phyloP scores from a whole-genome alignment of 2,113 vertebrate genomes.

The Hassar affinis region DNA sequence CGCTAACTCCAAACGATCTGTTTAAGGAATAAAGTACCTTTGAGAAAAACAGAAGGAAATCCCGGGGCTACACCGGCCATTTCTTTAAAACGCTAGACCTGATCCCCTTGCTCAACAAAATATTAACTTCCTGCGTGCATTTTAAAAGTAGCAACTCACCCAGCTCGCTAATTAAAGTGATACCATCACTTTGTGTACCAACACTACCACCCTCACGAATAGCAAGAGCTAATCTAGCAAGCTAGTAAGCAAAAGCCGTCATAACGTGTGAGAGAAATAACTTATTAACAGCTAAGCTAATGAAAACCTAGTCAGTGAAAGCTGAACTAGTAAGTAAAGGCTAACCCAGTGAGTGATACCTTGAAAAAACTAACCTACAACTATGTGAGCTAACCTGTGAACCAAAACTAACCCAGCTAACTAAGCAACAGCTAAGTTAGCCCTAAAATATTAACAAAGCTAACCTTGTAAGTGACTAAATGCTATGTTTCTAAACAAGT shows the following conservation, averaged over 20 bases:
- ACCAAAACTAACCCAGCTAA: background rate
- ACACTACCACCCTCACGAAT: background rate
- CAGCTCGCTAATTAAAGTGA: background rate
- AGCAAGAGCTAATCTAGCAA: background rate
- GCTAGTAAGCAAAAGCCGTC: background rate
- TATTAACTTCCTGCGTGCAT: background rate
- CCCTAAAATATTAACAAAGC: background rate
- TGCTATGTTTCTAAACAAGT: background rate
- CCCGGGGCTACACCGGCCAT: background rate
- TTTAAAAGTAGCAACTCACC: background rate
- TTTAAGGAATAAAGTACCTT: background rate
- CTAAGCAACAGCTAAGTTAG: background rate
- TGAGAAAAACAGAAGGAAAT: background rate
- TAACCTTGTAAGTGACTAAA: background rate
- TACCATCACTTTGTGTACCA: background rate
- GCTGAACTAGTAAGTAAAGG: background rate
- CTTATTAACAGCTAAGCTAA: background rate
- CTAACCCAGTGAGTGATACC: background rate
- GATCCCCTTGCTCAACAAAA: background rate
- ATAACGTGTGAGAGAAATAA: background rate
- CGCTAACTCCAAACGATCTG: background rate
- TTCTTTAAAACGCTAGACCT: background rate
- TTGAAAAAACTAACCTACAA: background rate
- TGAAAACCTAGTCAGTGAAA: background rate
- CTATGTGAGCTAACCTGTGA: background rate